Percentiles rank a stretch among this genome's conserved stretches.
These are phyloP conservation scores for Isoperla grammatica DNA, from an alignment of 2,888 invertebrate species.

Conservation along the genomic window DNA sequence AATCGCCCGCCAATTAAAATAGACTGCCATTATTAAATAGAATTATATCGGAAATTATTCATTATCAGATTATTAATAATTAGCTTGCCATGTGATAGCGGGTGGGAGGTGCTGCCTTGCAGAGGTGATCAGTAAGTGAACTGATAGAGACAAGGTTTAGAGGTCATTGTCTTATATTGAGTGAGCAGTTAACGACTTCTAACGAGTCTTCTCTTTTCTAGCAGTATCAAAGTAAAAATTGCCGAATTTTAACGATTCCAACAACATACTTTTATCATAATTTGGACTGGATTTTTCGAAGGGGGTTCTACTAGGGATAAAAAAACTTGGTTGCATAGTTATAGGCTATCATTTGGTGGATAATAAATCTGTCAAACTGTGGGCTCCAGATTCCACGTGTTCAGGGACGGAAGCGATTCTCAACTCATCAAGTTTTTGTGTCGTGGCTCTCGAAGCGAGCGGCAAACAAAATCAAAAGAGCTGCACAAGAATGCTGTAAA, in stretches of 20 bases:
- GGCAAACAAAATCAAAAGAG: constrained; percentile 8
- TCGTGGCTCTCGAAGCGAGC: constrained; percentile 7
- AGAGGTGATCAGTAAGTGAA: not conserved
- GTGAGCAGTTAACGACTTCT: too few species aligned
- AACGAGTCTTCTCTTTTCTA: constrained; percentile 1
- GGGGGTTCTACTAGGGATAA: not conserved
- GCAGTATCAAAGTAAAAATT: too few species aligned
- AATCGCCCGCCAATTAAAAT: constrained; percentile 13
- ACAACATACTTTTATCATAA: not conserved
- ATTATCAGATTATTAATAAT: constrained; percentile 3
- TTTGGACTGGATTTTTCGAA: not conserved
- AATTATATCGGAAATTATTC: constrained; percentile 6
- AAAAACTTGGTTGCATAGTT: constrained; percentile 5
- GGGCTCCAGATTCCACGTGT: constrained; percentile 8
- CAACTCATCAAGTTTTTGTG: constrained; percentile 10
- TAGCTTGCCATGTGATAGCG: not conserved
- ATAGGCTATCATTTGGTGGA: constrained; percentile 20
- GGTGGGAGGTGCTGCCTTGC: not conserved
- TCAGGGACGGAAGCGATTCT: constrained; percentile 8
- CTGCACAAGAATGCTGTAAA: constrained; percentile 11
- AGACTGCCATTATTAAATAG: constrained; percentile 10
- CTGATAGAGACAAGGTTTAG: not conserved
- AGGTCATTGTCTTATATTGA: not conserved
- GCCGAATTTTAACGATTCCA: too few species aligned
- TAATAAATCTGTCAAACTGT: constrained; percentile 25